Evolutionary conservation across 2,113 vertebrate species (phyloP).

Genomic region (Phrynosoma platyrhinos): DNA sequence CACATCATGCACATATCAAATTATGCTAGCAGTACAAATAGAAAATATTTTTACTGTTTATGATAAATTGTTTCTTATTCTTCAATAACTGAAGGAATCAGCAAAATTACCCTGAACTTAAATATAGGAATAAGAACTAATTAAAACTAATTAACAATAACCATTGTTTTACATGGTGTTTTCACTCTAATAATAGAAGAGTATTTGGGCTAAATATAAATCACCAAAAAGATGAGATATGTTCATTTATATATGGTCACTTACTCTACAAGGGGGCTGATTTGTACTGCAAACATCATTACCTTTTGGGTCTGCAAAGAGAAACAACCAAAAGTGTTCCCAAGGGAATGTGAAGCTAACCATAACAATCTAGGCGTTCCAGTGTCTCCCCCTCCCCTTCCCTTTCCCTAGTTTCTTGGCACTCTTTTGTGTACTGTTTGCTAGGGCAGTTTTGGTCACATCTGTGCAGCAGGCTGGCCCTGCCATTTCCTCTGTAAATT

Average conservation of each 20-base stretch:
- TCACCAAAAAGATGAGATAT: slow-evolving; percentile 77
- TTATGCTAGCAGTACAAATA: background rate
- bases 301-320: slow-evolving; percentile 92
- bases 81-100: background rate
- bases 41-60: slow-evolving; percentile 26
- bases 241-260: slow-evolving; percentile 82
- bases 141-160: background rate
- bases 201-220: slow-evolving; percentile 74
- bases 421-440: slow-evolving; percentile 85
- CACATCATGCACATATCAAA: slow-evolving; percentile 23
- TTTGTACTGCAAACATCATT: slow-evolving; percentile 87
- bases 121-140: slow-evolving; percentile 44
- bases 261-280: slow-evolving; percentile 85
- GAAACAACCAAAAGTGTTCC: slow-evolving; percentile 85
- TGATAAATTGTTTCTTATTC: slow-evolving; percentile 40
- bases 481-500: slow-evolving; percentile 98
- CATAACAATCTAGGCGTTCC: slow-evolving; percentile 90
- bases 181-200: slow-evolving; percentile 71
- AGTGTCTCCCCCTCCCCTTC: slow-evolving; percentile 53
- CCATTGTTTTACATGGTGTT: slow-evolving; percentile 74
- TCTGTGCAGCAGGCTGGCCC: slow-evolving; percentile 92
- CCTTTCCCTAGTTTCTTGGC: slow-evolving; percentile 82
- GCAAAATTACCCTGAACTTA: slow-evolving; percentile 33
- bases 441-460: slow-evolving; percentile 90
- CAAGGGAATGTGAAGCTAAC: slow-evolving; percentile 88